phyloP scores from a whole-genome alignment of 2,113 vertebrate genomes.

The Holacanthus passer region DNA sequence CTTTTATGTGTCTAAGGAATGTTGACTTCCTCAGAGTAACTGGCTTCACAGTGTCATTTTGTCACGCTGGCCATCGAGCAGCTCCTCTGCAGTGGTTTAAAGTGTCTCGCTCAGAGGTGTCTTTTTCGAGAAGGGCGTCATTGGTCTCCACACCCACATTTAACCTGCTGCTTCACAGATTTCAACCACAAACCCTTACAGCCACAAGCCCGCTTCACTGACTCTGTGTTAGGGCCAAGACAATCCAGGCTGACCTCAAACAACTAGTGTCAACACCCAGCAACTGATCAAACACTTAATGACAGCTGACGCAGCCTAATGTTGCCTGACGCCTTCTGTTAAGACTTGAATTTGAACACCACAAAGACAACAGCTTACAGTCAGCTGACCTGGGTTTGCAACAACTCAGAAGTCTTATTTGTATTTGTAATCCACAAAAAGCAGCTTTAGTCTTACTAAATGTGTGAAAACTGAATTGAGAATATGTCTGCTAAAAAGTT shows the following conservation, averaged over 20 bases:
- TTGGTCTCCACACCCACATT: background rate
- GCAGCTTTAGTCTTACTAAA: background rate
- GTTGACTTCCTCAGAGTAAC: constrained; percentile 25
- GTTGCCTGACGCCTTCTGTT: background rate
- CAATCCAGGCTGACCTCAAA: constrained; percentile 26
- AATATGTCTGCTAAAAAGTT: background rate
- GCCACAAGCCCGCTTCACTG: background rate
- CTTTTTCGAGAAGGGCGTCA: constrained; percentile 1
- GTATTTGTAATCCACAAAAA: background rate
- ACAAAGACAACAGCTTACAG: background rate
- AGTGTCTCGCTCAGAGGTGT: background rate
- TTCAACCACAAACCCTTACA: background rate
- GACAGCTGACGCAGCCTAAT: background rate
- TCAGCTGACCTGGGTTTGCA: background rate
- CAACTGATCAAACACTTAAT: constrained; percentile 36
- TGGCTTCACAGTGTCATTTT: constrained; percentile 4
- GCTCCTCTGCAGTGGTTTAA: background rate
- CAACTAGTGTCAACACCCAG: constrained; percentile 29
- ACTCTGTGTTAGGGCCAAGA: background rate
- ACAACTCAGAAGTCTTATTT: background rate
- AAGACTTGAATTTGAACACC: background rate
- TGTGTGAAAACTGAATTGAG: background rate
- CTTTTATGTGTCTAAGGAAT: constrained; percentile 18
- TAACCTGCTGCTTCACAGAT: constrained; percentile 5
- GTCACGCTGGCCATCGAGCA: background rate